Conservation (phyloP, 2,113 vertebrate species). For the Ammodytes dubius region DNA sequence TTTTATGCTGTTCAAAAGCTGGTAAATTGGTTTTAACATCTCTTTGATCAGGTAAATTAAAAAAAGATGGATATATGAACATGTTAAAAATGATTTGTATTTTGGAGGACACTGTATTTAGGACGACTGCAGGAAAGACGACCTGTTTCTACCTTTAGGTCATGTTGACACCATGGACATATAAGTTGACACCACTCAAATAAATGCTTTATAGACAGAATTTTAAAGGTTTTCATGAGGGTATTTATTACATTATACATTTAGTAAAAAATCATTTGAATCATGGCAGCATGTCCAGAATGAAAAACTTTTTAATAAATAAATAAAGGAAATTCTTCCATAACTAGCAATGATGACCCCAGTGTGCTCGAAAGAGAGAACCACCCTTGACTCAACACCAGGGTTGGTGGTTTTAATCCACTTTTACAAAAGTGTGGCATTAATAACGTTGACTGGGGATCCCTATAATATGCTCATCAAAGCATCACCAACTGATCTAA, state of each 20-base stretch:
- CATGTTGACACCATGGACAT: slow-evolving; percentile 6
- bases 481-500: not conserved
- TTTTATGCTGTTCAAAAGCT: too few species aligned
- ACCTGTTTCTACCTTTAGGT: not conserved
- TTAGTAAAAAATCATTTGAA: slow-evolving; percentile 37
- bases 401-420: too few species aligned
- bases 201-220: not conserved
- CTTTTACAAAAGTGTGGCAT: too few species aligned
- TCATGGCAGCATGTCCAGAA: not conserved
- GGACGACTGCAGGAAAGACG: not conserved
- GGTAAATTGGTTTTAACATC: not conserved
- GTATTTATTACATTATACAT: slow-evolving; percentile 47
- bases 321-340: not conserved
- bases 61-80: not conserved
- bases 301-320: slow-evolving; percentile 6
- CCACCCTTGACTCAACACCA: too few species aligned
- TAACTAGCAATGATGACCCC: slow-evolving; percentile 3
- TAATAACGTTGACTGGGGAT: not conserved
- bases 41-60: not conserved
- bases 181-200: slow-evolving; percentile 18
- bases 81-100: not conserved
- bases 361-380: not conserved
- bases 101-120: not conserved
- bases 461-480: not conserved
- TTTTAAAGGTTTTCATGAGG: slow-evolving; percentile 22